Evolutionary conservation across 2,113 vertebrate genomes (phyloP).

Genomic region (Micromys minutus): DNA sequence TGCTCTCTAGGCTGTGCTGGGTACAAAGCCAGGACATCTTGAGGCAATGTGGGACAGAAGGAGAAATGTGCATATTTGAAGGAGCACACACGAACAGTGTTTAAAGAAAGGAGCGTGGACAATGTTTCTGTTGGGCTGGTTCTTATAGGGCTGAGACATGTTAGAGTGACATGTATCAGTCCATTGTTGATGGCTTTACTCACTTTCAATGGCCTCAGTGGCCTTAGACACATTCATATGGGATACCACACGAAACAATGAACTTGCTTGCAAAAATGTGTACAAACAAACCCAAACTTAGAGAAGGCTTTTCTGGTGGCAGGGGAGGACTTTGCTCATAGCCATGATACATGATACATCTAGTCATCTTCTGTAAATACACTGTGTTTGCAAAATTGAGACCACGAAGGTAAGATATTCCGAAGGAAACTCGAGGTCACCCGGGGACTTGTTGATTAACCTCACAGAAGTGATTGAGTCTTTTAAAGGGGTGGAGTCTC

Average conservation of each 20-base stretch:
- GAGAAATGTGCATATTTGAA: not conserved
- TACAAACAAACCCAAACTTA: not conserved
- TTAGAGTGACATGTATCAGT: not conserved
- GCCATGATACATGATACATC: not conserved
- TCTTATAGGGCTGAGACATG: not conserved
- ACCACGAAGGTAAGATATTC: conserved; percentile 15
- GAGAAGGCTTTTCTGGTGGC: not conserved
- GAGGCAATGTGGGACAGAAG: not conserved
- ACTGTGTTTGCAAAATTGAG: not conserved
- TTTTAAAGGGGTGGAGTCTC: not conserved
- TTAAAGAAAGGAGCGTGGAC: not conserved
- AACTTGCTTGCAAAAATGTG: not conserved
- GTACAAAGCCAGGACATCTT: no score
- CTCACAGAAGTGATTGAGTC: not conserved
- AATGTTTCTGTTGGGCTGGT: not conserved
- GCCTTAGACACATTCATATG: not conserved
- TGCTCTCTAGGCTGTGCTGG: not conserved
- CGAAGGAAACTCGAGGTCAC: conserved; percentile 50
- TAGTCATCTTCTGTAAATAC: conserved; percentile 11
- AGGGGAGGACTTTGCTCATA: not conserved
- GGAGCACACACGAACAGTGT: not conserved
- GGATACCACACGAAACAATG: not conserved
- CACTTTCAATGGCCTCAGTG: not conserved
- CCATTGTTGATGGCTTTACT: not conserved
- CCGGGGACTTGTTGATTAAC: not conserved